Base-by-base conservation (phyloP, 2,888 invertebrate genomes). In the Chymomyza amoena region DNA sequence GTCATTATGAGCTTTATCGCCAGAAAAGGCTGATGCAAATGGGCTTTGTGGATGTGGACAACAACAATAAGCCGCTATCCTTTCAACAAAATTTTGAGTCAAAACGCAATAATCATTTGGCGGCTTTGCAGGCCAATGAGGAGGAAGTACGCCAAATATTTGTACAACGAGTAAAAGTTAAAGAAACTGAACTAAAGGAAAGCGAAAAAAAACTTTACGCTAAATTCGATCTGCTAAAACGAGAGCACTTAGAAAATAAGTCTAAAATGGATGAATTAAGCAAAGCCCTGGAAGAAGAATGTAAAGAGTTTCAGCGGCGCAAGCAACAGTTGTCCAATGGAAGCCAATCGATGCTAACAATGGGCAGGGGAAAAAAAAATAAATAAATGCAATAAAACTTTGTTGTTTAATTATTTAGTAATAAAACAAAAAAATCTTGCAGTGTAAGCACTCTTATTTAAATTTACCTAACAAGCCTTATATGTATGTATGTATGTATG, bases 141-240 rank as follows among this genome's bases (percentile, higher is more conserved):
- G 98, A 99, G 91, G 99, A 99, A 92, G 98, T 99, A 95, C 94
- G 99, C 51, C 98, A 99, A 93, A 98, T 98, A 95, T 99, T 99
- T 93, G 98, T 99, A 72, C 96, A 96, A 77, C 94, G 99, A 70
- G 99, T 99, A 64, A 99, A 99, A 91, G 98, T 98, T 90, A 99
- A 99, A 92, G 99, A 99, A 92, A 95, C 96, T 0, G 99, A 99
- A 91, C 93, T 99, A 64, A 99, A 99, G 92, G 98, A 99, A 82
- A 96, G 97, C 0, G 99, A 99, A 93, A 98, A 98, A 92, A 98
- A 99, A 96, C 93, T 99, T 61, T 98, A 99, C 92, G 94, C 95
- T 5, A 98, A 98, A 91, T 99, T 98, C 92, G 99, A 99, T 7
- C 10, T 18, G 6, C 57, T 57, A 1, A 45, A 45, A 45, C 39